A percentile compares a stretch with the other conserved stretches of the same genome.
These are phyloP conservation scores for Cairina moschata DNA, from an alignment of 2,113 vertebrate genomes.

Conservation along the genomic window DNA sequence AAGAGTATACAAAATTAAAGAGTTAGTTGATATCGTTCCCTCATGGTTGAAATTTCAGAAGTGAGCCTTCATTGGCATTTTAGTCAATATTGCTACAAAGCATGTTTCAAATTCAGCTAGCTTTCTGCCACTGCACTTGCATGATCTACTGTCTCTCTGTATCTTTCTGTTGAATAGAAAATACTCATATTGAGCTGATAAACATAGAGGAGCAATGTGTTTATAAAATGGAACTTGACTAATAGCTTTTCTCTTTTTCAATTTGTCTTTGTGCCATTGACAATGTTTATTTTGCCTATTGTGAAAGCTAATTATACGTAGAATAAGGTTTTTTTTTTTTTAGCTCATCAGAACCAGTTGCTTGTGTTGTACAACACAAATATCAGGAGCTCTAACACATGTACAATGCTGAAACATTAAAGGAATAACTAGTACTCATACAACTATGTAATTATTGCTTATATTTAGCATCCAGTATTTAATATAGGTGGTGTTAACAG, in stretches of 20 bases:
- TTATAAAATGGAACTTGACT: background rate
- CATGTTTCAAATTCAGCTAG: background rate
- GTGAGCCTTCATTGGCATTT: background rate
- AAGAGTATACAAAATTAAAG: background rate
- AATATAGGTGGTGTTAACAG: background rate
- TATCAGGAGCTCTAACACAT: background rate
- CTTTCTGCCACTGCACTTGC: slow-evolving; percentile 23
- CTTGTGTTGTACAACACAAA: background rate
- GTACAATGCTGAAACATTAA: background rate
- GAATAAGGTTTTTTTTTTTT: background rate
- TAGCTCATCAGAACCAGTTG: background rate
- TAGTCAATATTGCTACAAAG: background rate
- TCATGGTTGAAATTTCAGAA: background rate
- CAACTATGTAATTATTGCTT: background rate
- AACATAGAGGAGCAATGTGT: background rate
- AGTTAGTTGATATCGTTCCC: background rate
- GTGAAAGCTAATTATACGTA: background rate
- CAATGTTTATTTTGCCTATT: background rate
- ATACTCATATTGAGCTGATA: background rate
- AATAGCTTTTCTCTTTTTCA: background rate
- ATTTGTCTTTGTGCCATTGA: background rate
- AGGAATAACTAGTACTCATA: background rate
- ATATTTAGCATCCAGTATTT: background rate
- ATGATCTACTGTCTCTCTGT: background rate
- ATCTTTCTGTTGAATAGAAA: background rate